Conservation (phyloP, 2,113 vertebrate genomes). For the Lycocorax pyrrhopterus region DNA sequence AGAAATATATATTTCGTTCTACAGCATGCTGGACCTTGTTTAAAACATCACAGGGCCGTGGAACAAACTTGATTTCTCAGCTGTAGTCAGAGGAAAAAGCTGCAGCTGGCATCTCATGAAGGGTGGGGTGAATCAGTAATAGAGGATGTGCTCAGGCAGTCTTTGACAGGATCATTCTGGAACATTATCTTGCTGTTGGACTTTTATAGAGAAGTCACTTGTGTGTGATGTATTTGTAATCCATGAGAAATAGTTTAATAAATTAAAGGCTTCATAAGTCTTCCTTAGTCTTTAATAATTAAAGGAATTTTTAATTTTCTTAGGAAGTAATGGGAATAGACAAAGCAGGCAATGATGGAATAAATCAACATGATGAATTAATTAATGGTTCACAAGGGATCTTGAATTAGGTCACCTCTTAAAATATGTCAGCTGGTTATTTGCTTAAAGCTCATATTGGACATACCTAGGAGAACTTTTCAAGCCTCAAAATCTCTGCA, state of each 20-base stretch:
- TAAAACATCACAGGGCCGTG: not conserved
- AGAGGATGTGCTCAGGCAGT: not conserved
- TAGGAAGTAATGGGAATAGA: conserved; percentile 57
- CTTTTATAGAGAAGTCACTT: not conserved
- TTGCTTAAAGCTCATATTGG: conserved; percentile 5
- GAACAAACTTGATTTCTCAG: not conserved
- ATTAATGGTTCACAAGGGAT: conserved; percentile 48
- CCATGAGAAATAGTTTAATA: conserved; percentile 52
- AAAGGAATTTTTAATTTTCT: conserved; percentile 63
- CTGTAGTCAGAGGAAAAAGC: not conserved
- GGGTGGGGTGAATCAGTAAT: not conserved
- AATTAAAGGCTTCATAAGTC: conserved; percentile 37
- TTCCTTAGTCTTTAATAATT: conserved; percentile 56
- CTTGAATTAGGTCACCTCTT: conserved; percentile 61
- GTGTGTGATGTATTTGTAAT: conserved; percentile 27
- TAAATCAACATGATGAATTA: conserved; percentile 69
- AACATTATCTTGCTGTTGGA: not conserved
- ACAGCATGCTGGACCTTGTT: not conserved
- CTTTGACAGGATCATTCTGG: not conserved
- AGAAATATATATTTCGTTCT: not conserved
- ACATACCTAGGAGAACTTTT: conserved; percentile 20
- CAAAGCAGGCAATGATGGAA: conserved; percentile 44
- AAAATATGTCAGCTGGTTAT: conserved; percentile 43
- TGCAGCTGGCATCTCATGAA: not conserved
- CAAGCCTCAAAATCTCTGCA: not conserved